Percentiles rank a stretch among this genome's conserved stretches.
These are phyloP conservation scores for Drosophila colorata DNA, from an alignment of 2,888 invertebrate species.

Conservation along the genomic window DNA sequence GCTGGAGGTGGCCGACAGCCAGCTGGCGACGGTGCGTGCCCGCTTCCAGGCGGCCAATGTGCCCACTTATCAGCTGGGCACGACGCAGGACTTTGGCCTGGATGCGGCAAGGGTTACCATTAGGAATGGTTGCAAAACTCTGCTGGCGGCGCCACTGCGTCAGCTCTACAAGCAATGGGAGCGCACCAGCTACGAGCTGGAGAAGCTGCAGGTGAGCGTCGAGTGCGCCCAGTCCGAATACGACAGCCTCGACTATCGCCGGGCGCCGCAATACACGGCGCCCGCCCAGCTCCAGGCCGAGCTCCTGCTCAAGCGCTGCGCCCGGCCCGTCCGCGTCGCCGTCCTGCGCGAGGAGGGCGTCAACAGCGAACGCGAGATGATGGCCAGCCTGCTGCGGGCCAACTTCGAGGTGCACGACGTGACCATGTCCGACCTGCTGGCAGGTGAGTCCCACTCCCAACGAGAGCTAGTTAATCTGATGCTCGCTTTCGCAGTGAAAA, in stretches of 20 bases:
- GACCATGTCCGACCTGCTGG: slow-evolving; percentile 95
- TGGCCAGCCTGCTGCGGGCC: slow-evolving; percentile 93
- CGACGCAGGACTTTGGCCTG: slow-evolving; percentile 89
- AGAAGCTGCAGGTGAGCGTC: slow-evolving; percentile 92
- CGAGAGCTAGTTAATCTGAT: too few species aligned
- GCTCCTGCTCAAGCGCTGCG: slow-evolving; percentile 81
- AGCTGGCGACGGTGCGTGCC: slow-evolving; percentile 87
- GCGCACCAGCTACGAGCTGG: slow-evolving; percentile 96
- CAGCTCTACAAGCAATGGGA: slow-evolving; percentile 95
- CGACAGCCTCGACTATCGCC: slow-evolving; percentile 88
- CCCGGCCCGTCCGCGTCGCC: slow-evolving; percentile 90
- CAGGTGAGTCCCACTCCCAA: slow-evolving; percentile 52
- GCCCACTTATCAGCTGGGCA: slow-evolving; percentile 89
- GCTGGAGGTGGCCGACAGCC: slow-evolving; percentile 88
- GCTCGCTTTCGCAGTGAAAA: too few species aligned
- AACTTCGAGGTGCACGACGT: slow-evolving; percentile 97
- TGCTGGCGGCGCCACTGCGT: slow-evolving; percentile 88
- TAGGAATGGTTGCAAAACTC: slow-evolving; percentile 41
- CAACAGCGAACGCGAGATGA: slow-evolving; percentile 99
- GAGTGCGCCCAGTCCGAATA: slow-evolving; percentile 93
- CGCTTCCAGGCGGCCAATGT: slow-evolving; percentile 87
- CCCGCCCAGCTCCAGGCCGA: slow-evolving; percentile 87
- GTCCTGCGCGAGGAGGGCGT: slow-evolving; percentile 97
- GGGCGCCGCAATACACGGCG: slow-evolving; percentile 90
- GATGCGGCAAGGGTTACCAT: slow-evolving; percentile 80